A percentile compares a stretch with the other conserved stretches of the same genome.
Conservation (phyloP, 1,140 invertebrate species). For the Hestina assimilis region DNA sequence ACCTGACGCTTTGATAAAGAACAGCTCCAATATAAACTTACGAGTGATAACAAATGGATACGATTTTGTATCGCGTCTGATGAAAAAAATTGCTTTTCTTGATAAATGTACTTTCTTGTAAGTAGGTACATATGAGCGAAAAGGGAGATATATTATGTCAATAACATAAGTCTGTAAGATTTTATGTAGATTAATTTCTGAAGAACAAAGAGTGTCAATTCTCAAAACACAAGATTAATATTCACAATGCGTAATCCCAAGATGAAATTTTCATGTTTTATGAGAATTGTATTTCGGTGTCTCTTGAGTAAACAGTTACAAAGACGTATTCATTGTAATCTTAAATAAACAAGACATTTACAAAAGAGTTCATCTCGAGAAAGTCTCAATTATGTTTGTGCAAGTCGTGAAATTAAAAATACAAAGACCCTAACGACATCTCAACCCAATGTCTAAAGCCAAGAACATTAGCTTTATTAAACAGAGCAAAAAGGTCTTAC, state of each 20-base stretch:
- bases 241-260: background rate
- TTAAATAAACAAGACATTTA: background rate
- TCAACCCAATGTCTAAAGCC: background rate
- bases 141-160: background rate
- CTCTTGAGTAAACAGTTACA: background rate
- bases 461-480: background rate
- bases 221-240: background rate
- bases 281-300: background rate
- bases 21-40: constrained; percentile 26
- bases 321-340: background rate
- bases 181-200: background rate
- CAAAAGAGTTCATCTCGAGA: no score
- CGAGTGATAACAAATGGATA: constrained; percentile 23
- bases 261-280: background rate
- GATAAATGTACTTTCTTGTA: constrained; percentile 3
- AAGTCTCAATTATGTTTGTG: background rate
- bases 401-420: no score
- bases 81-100: constrained; percentile 4
- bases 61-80: constrained; percentile 10
- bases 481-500: background rate
- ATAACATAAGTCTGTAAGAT: background rate
- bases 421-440: background rate
- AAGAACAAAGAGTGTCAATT: background rate
- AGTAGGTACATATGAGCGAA: background rate
- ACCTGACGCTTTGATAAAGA: constrained; percentile 27